Evolutionary conservation across 2,113 vertebrate genomes (phyloP).

Genomic region (Lepus americanus): DNA sequence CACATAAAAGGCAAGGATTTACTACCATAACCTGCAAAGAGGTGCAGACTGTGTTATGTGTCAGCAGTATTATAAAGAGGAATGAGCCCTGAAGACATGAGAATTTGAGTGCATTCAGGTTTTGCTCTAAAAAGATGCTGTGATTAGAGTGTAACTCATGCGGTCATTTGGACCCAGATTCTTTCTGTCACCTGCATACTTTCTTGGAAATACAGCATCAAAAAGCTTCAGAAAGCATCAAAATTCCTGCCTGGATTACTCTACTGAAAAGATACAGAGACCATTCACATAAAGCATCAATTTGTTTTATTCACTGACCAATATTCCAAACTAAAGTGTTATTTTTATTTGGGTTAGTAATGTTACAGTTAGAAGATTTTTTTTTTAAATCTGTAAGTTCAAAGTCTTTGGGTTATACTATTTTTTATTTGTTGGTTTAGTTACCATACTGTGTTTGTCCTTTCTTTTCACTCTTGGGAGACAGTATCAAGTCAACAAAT

Average conservation of each 20-base stretch:
- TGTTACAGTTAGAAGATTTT: background rate
- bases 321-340: background rate
- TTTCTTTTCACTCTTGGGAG: background rate
- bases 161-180: background rate
- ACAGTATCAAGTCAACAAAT: background rate
- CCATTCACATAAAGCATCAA: background rate
- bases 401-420: background rate
- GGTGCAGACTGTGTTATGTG: background rate
- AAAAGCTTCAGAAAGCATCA: too few species aligned
- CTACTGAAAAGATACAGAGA: background rate
- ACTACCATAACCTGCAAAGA: background rate
- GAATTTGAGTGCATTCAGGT: background rate
- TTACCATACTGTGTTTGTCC: background rate
- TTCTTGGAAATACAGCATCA: background rate
- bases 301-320: background rate
- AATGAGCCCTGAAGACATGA: background rate
- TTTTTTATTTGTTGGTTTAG: background rate
- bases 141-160: background rate
- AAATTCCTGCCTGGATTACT: background rate
- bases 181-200: background rate
- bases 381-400: background rate
- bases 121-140: background rate
- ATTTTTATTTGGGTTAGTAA: background rate
- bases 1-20: background rate
- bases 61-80: background rate